These are phyloP conservation scores for Oryzias dopingdopingensis DNA, from an alignment of 2,797 vertebrate genomes.

Conservation along the genomic window DNA sequence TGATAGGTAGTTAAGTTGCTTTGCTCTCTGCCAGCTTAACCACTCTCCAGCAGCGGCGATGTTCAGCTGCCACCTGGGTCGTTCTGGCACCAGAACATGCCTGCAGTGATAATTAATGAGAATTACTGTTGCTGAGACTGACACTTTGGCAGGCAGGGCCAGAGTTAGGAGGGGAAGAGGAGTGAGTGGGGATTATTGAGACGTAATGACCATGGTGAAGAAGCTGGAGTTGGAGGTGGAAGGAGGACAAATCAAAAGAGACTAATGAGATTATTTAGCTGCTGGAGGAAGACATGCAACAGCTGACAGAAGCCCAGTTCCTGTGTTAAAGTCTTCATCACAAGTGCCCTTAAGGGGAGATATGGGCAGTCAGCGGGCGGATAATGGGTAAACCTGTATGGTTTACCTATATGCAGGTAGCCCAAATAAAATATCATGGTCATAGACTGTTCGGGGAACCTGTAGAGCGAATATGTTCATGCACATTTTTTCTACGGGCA, in stretches of 20 bases:
- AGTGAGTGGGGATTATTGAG: constrained; percentile 49
- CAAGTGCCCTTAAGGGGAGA: no score
- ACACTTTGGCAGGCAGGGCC: constrained; percentile 42
- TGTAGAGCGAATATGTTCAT: no score
- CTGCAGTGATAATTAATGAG: constrained; percentile 64
- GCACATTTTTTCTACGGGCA: no score
- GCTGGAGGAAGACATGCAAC: constrained; percentile 27
- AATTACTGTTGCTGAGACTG: constrained; percentile 57
- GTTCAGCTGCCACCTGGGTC: constrained; percentile 49
- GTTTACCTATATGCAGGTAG: no score
- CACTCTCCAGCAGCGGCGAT: constrained; percentile 19
- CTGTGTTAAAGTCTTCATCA: no score
- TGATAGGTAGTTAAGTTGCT: constrained; percentile 22
- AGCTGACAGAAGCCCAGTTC: constrained; percentile 5
- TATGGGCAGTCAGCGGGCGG: no score
- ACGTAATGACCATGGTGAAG: constrained; percentile 49
- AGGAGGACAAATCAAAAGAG: constrained; percentile 47
- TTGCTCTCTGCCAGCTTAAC: constrained; percentile 25
- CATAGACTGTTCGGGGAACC: no score
- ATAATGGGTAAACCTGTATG: no score
- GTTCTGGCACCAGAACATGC: constrained; percentile 54
- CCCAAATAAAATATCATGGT: no score
- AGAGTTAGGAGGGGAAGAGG: constrained; percentile 21
- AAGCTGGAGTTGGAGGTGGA: constrained; percentile 47
- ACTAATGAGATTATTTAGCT: constrained; percentile 52